These are phyloP conservation scores for Solenopsis invicta DNA, from an alignment of 1,140 invertebrate genomes.

Conservation along the genomic window DNA sequence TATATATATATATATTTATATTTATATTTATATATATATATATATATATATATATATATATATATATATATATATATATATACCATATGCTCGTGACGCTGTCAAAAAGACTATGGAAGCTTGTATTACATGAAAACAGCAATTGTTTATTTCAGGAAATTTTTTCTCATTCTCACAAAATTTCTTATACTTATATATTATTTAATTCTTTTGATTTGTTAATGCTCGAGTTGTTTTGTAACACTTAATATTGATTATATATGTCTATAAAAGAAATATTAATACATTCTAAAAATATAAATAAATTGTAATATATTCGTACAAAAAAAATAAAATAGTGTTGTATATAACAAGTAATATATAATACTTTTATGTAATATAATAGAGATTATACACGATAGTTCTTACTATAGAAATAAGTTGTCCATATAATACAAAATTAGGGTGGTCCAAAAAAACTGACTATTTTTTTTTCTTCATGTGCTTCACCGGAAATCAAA, in stretches of 20 bases:
- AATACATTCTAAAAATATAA: background rate
- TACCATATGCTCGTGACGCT: constrained; percentile 95
- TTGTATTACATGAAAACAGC: constrained; percentile 86
- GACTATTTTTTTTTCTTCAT: no score
- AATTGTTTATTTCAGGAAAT: no score
- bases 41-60: no score
- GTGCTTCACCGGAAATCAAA: no score
- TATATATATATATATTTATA: no score
- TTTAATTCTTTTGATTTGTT: background rate
- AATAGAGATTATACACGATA: background rate
- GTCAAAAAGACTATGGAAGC: constrained; percentile 90
- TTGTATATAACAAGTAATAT: constrained; percentile 3
- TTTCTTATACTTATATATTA: background rate
- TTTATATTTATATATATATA: no score
- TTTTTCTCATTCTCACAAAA: background rate
- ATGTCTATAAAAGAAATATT: background rate
- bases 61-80: no score
- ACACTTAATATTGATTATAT: background rate
- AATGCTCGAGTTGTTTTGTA: background rate
- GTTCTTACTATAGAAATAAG: background rate
- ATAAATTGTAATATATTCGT: constrained; percentile 30
- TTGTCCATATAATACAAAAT: background rate
- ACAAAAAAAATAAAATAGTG: background rate
- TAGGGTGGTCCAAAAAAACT: no score
- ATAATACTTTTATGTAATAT: background rate